These are phyloP conservation scores for Catostomus latipinnis DNA, from an alignment of 2,797 vertebrate species.

Conservation along the genomic window DNA sequence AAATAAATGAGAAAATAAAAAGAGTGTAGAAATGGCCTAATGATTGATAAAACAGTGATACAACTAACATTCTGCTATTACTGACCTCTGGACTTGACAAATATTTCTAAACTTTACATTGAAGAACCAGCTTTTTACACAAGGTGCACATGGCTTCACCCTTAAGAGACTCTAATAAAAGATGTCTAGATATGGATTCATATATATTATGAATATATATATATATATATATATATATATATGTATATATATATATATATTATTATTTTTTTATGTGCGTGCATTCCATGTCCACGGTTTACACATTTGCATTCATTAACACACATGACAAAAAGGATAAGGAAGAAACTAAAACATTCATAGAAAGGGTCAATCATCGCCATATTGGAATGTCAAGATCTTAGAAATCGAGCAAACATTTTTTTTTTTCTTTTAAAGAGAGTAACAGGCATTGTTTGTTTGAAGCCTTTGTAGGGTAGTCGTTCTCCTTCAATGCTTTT, in stretches of 20 bases:
- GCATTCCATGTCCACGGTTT: constrained; percentile 76
- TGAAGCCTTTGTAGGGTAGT: constrained; percentile 27
- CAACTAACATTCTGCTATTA: constrained; percentile 61
- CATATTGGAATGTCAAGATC: constrained; percentile 87
- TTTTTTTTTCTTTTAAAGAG: constrained; percentile 45
- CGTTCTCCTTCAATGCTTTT: constrained; percentile 7
- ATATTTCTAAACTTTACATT: constrained; percentile 71
- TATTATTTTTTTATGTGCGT: constrained; percentile 66
- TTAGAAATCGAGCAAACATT: constrained; percentile 74
- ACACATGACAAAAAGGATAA: constrained; percentile 73
- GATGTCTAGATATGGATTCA: constrained; percentile 79
- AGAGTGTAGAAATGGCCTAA: constrained; percentile 81
- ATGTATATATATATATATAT: constrained; percentile 36
- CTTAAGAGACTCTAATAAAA: constrained; percentile 82
- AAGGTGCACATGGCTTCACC: constrained; percentile 88
- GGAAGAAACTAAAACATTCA: constrained; percentile 78
- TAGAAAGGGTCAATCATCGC: constrained; percentile 79
- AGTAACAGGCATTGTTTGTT: constrained; percentile 63
- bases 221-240: constrained; percentile 31
- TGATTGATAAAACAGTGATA: constrained; percentile 72
- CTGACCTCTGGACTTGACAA: constrained; percentile 71
- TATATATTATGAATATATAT: constrained; percentile 58
- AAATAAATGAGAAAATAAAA: constrained; percentile 69
- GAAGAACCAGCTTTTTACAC: constrained; percentile 72
- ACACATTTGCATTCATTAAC: constrained; percentile 76